Base-by-base conservation (phyloP, 1,140 invertebrate genomes). In the Temnothorax nylanderi region DNA sequence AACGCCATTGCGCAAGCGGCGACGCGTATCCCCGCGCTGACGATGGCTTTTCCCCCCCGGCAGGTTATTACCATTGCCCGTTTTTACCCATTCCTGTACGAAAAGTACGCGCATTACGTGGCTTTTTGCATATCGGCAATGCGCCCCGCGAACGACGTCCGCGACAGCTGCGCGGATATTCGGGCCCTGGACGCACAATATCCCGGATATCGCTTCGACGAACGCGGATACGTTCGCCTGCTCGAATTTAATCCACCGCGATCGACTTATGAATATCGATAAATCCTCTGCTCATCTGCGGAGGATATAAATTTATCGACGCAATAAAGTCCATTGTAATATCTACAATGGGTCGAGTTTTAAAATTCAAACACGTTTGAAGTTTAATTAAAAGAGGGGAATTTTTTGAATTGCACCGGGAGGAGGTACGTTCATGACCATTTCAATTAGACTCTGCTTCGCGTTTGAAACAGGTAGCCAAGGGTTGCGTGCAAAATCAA, bases 1-100 rank as follows among this genome's bases (percentile, higher is more conserved):
- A 37, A 37, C 87, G 47, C 44, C 88, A 76, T 89, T 86, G 72
- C 56, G 85, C 26, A 78, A 87, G 49, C n/a, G 85, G 88, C n/a
- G 77, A 85, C 88, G 85, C 89, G 85, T 76, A 88, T 87, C 69
- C 62, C 88, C 34, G 21, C 56, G 71, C 81, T 74, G 49, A 81
- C 49, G 87, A 78, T 67, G 62, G 26, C 51, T 3, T 37, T 72
- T 72, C 49, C 56, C 62, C 34, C 13, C 32, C 72, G 71, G 71
- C n/a, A 21, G 69, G 7, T 60, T 84, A 74, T 89, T 74, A 84
- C 76, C 76, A n/a, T 82, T 71, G 76, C 51, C 54, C 51, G 88
- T 86, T 89, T 89, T 87, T 78, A 13, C 32, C 37, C 54, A 13
- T 13, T 75, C n/a, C 6, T 18, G 34, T 7, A 4, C 21, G 80